A percentile compares a stretch with the other conserved stretches of the same genome.
Evolutionary conservation across 2,888 invertebrate species (phyloP).

Genomic region (Clistopyga incitator): DNA sequence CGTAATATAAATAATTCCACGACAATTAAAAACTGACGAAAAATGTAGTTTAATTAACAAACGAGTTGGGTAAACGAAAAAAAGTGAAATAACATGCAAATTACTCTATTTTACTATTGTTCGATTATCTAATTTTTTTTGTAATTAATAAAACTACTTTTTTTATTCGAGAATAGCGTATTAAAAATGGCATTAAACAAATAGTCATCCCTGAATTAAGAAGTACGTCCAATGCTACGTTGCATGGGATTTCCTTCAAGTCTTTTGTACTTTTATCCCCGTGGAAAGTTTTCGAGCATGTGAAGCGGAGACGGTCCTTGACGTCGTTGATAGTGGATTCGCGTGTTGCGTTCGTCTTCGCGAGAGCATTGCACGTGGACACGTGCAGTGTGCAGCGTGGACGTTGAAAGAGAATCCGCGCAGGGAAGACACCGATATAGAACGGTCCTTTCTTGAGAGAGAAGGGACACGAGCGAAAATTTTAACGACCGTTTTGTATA

Average conservation of each 20-base stretch:
- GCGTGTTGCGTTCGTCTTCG: conserved; percentile 11
- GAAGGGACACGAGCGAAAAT: conserved; percentile 14
- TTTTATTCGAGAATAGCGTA: background rate
- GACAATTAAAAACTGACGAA: too few species aligned
- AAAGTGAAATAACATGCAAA: too few species aligned
- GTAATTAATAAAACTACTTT: background rate
- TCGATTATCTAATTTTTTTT: too few species aligned
- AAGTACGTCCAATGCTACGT: background rate
- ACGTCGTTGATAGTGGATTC: conserved; percentile 49
- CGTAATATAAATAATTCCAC: too few species aligned
- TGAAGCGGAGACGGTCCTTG: conserved; percentile 49
- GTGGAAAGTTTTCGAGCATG: conserved; percentile 53
- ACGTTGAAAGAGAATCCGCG: conserved; percentile 20
- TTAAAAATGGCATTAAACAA: background rate
- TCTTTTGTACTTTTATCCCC: background rate
- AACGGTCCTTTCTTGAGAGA: conserved; percentile 23
- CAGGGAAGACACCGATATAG: background rate
- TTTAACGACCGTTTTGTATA: background rate
- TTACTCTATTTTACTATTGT: too few species aligned
- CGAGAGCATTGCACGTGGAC: conserved; percentile 1
- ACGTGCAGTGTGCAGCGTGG: background rate
- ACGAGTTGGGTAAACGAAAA: too few species aligned
- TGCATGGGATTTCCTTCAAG: background rate
- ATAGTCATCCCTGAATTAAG: background rate
- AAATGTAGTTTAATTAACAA: too few species aligned